phyloP scores from a whole-genome alignment of 2,888 invertebrate genomes.

The Agrochola circellaris region DNA sequence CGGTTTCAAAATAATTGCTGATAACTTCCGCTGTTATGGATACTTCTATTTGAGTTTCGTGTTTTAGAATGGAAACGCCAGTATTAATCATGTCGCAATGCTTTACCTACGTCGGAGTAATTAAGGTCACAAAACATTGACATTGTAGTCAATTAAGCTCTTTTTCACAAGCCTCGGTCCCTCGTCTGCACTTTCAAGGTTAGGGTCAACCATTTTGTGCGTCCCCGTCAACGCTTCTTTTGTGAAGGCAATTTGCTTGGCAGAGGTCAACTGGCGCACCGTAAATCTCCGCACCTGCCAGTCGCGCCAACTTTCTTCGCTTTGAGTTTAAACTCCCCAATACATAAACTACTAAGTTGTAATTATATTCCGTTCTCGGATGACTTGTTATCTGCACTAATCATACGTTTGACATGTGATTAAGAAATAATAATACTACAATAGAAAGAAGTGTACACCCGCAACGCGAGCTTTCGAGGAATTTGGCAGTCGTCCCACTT shows the following conservation, averaged over 20 bases:
- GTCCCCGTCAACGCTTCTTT: slow-evolving; percentile 82
- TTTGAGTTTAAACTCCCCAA: slow-evolving; percentile 36
- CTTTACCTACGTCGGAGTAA: slow-evolving; percentile 34
- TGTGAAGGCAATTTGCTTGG: slow-evolving; percentile 77
- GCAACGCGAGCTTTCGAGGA: slow-evolving; percentile 66
- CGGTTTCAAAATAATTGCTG: slow-evolving; percentile 58
- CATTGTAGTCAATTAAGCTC: slow-evolving; percentile 57
- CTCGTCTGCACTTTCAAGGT: slow-evolving; percentile 67
- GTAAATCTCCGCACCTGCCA: slow-evolving; percentile 70
- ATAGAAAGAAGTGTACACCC: slow-evolving; percentile 70
- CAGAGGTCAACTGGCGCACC: slow-evolving; percentile 75
- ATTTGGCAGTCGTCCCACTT: slow-evolving; percentile 74
- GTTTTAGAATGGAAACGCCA: slow-evolving; percentile 53
- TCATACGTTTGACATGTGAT: slow-evolving; percentile 53
- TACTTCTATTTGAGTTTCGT: slow-evolving; percentile 47
- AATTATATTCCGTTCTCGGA: slow-evolving; percentile 43
- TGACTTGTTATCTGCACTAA: slow-evolving; percentile 41
- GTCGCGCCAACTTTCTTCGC: slow-evolving; percentile 60
- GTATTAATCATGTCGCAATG: slow-evolving; percentile 38
- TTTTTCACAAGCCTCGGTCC: slow-evolving; percentile 60
- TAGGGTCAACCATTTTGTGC: slow-evolving; percentile 77
- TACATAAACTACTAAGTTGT: slow-evolving; percentile 43
- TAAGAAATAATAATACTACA: slow-evolving; percentile 68
- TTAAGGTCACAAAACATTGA: slow-evolving; percentile 55
- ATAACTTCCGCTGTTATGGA: slow-evolving; percentile 56